Evolutionary conservation across 2,888 invertebrate species (phyloP).

Genomic region (Allophyes oxyacanthae): DNA sequence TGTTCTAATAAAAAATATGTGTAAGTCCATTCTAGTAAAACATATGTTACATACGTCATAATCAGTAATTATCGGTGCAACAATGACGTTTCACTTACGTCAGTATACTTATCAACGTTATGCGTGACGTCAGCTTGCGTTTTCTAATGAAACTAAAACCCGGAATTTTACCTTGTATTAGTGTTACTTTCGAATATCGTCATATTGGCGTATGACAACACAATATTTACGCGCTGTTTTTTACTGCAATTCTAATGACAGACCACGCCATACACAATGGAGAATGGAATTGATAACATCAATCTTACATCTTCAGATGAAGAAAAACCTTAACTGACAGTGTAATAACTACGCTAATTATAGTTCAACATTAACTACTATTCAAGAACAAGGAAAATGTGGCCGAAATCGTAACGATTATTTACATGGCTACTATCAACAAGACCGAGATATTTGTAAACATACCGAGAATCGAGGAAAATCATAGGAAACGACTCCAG

Average conservation of each 20-base stretch:
- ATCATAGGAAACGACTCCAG: slow-evolving; percentile 29
- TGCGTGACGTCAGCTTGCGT: slow-evolving; percentile 20
- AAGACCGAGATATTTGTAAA: slow-evolving; percentile 27
- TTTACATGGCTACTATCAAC: slow-evolving; percentile 11
- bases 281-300: slow-evolving; percentile 7
- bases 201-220: slow-evolving; percentile 1
- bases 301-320: neutral
- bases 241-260: slow-evolving; percentile 1
- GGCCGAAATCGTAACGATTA: slow-evolving; percentile 22
- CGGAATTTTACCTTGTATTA: neutral
- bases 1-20: too few species aligned
- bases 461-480: slow-evolving; percentile 43
- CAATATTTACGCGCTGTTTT: neutral
- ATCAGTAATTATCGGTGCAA: slow-evolving; percentile 1
- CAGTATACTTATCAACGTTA: neutral
- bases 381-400: slow-evolving; percentile 39
- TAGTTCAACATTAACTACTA: slow-evolving; percentile 18
- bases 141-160: slow-evolving; percentile 11
- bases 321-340: slow-evolving; percentile 3
- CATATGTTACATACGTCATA: slow-evolving; percentile 3
- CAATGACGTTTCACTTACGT: slow-evolving; percentile 10
- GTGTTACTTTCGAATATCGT: slow-evolving; percentile 2
- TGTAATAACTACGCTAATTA: slow-evolving; percentile 15
- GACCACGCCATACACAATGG: neutral
- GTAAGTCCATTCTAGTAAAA: neutral